Evolutionary conservation across 2,113 vertebrate genomes (phyloP), one percentile per base, ranked within the genome.

Genomic region (Hippoglossus stenolepis): DNA sequence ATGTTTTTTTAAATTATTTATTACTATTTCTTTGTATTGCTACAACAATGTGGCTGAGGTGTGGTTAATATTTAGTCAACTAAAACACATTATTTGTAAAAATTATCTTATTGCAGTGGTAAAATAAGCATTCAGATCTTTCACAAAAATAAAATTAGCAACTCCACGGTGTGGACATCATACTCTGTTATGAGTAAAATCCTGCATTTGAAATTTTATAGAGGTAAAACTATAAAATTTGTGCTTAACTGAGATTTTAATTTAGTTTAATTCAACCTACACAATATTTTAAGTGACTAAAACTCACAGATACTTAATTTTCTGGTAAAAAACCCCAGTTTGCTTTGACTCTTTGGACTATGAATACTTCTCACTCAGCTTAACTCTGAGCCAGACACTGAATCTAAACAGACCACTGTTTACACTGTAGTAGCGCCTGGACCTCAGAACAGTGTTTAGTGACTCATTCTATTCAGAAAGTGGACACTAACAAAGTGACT

Each of bases 391-490:
- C 5, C 28, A 6, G 28, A 63, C n/a, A 13, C 31, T 47, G 45
- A n/a, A 65, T 21, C 21, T 69, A 49, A 65, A 47, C 31, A 53
- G 28, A 64, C 38, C 11, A 70, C n/a, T 21, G 18, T 53, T 73
- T 66, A 57, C 64, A 20, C 31, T 62, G 11, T 60, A 56, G 38
- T 65, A 49, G 66, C 0, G 0, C 15, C 64, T 69, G 51, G 17
- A 76, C 62, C 54, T 65, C 59, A 54, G 54, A 49, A 1, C 3
- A 54, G 24, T 66, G 65, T 53, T 72, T 13, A 73, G 61, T 75
- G 71, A 84, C 59, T 79, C 61, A 31, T 17, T 75, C 54, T 18
- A 35, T 21, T 68, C 38, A 65, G 23, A 51, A 62, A 76, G 69
- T 73, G 65, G 38, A 7, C 38, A 3, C 40, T 26, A 43, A 63